phyloP scores from a whole-genome alignment of 2,113 vertebrate genomes.

The Lipophrys pholis region DNA sequence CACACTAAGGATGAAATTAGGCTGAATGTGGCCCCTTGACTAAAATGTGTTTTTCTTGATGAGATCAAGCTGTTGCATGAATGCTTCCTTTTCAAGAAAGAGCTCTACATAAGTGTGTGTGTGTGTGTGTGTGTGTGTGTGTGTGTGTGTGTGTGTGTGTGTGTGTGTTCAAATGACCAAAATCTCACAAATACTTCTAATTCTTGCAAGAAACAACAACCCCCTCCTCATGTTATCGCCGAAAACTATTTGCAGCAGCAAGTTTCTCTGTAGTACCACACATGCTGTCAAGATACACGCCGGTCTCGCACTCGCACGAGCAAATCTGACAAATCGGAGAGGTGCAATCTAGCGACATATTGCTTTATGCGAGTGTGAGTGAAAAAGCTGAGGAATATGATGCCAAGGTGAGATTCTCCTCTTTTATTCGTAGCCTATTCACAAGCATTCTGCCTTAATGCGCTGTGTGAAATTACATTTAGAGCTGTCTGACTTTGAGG shows the following conservation, averaged over 20 bases:
- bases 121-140: too few relatives aligned
- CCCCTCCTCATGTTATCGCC: neutral
- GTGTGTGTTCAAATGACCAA: too few relatives aligned
- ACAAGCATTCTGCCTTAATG: neutral
- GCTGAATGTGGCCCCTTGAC: too few relatives aligned
- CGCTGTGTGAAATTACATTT: neutral
- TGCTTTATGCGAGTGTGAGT: neutral
- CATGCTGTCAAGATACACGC: neutral
- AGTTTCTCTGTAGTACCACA: neutral
- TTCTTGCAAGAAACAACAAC: neutral
- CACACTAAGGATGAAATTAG: too few relatives aligned
- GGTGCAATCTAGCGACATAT: neutral
- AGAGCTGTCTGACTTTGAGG: neutral
- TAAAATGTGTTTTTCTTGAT: too few relatives aligned
- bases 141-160: too few relatives aligned
- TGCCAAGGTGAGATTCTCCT: neutral
- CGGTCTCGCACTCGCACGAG: neutral
- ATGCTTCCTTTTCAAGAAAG: too few relatives aligned
- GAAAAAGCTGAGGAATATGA: neutral
- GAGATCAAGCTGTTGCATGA: too few relatives aligned
- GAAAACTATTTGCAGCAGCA: neutral
- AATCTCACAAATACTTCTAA: neutral
- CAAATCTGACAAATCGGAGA: neutral
- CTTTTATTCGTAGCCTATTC: neutral
- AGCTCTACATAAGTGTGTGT: too few relatives aligned